Conservation (phyloP, 2,113 vertebrate species). For the Charadrius vociferus region DNA sequence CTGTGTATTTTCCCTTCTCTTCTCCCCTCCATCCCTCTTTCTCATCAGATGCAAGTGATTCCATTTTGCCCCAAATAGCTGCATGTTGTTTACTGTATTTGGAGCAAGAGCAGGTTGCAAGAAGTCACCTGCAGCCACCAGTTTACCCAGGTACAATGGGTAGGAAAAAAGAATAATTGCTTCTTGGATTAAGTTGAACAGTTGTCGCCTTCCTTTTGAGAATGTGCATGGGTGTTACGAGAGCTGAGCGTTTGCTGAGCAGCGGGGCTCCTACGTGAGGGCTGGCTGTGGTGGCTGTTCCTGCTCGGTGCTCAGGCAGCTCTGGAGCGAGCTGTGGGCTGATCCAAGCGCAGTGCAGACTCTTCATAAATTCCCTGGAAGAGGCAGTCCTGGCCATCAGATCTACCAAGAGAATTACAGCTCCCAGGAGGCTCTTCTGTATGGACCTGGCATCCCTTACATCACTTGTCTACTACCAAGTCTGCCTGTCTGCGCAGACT, state of each 20-base stretch:
- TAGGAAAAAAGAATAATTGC: neutral
- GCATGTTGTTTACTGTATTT: neutral
- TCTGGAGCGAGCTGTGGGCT: neutral
- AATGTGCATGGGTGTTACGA: rapidly evolving
- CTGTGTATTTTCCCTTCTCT: neutral
- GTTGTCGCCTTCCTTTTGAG: neutral
- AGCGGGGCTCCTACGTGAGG: rapidly evolving
- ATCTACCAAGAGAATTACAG: neutral
- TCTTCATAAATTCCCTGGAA: neutral
- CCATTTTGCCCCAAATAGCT: neutral
- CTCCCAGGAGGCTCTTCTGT: neutral
- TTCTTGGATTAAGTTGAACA: neutral
- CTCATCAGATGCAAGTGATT: neutral
- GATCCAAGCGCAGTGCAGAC: neutral
- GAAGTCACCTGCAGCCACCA: neutral
- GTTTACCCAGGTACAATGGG: neutral
- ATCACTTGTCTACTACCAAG: neutral
- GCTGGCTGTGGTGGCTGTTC: neutral
- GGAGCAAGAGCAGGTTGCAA: neutral
- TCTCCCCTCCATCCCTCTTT: neutral
- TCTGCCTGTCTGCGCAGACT: neutral
- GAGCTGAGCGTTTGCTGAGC: neutral
- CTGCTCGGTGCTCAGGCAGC: neutral
- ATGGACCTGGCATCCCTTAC: neutral
- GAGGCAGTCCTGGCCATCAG: neutral